Evolutionary conservation across 2,888 invertebrate genomes (phyloP), one percentile per base, ranked within the genome.

Genomic region (Drosophila cognata): DNA sequence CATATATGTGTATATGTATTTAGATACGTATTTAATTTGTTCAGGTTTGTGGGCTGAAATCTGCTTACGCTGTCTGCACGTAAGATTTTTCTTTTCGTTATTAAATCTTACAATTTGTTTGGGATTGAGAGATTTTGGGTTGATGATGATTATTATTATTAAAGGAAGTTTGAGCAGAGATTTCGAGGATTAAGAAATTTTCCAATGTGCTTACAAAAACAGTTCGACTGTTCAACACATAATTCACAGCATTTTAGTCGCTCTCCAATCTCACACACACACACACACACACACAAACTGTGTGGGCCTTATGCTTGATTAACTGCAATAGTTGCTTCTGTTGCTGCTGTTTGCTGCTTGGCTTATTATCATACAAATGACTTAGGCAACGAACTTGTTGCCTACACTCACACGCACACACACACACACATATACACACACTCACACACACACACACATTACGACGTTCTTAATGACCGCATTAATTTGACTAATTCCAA

Each of bases 381-480:
- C 74, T 71, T 75, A 59, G 74, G 66, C 81, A 82, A 77, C 88
- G 61, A 79, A 78, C 86, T 80, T 64, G 60, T 52, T 67, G 52
- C 64, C 64, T 31, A 71, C 38, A 53, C 55, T 55, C 43, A 46
- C 61, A 31, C 36, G 25, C 41, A 46, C 53, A 51, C 67, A 18
- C 66, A 53, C n/a, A 31, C 48, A 53, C 43, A 28, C 56, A 21
- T 43, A 38, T 35, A 41, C 52, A 41, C 36, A 55, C 41, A 29
- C 41, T 51, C 48, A 38, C 38, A 33, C 57, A 29, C n/a, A 35
- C 36, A 35, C 16, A 38, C 56, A 58, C 33, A 51, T 31, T 38
- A 31, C 13, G 11, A 10, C 52, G 29, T 55, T 67, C 51, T 55
- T 75, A 63, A 75, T 68, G 58, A 68, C 63, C 66, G 71, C 70